Conservation (phyloP, 2,113 vertebrate species). For the Herpailurus yagouaroundi region DNA sequence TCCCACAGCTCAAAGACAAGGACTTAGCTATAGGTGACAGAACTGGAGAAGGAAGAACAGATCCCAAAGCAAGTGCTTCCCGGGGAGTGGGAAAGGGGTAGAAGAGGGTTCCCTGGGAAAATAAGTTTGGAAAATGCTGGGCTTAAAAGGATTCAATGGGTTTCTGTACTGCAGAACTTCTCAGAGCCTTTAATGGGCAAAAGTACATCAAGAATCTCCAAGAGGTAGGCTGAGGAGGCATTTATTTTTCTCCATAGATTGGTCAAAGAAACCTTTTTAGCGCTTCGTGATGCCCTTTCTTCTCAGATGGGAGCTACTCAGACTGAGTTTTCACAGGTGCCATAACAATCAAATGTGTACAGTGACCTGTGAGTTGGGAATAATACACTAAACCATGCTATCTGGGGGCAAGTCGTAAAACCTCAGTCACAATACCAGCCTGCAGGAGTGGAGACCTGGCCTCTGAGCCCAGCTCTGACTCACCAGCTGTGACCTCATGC, state of each 20-base stretch:
- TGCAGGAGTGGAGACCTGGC: neutral
- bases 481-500: neutral
- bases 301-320: neutral
- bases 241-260: neutral
- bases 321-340: neutral
- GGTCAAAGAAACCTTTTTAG: neutral
- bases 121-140: neutral
- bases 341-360: neutral
- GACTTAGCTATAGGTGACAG: neutral
- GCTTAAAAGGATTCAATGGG: neutral
- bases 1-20: neutral
- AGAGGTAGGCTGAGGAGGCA: neutral
- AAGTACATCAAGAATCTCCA: neutral
- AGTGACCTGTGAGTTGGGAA: neutral
- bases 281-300: neutral
- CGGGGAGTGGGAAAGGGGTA: neutral
- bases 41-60: neutral
- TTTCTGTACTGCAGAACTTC: neutral
- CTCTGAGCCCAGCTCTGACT: neutral
- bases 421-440: neutral
- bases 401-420: neutral
- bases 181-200: neutral
- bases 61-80: neutral
- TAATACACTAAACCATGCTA: neutral
- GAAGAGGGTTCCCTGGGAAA: neutral